These are phyloP conservation scores for Bradypus variegatus DNA, from an alignment of 2,797 vertebrate species.

Conservation along the genomic window DNA sequence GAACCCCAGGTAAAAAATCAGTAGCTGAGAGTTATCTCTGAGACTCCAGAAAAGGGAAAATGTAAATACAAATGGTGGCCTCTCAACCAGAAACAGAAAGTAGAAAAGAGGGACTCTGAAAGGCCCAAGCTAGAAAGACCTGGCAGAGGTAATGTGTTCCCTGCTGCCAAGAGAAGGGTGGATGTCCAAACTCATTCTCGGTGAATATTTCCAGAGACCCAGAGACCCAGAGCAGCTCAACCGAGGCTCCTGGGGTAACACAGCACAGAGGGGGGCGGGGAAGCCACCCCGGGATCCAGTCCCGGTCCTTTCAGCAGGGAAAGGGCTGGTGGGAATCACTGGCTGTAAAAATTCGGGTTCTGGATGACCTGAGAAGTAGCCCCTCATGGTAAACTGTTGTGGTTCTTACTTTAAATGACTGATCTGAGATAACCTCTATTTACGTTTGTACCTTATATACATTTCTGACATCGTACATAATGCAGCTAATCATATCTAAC, in stretches of 20 bases:
- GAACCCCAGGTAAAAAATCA: neutral
- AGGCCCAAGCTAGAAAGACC: neutral
- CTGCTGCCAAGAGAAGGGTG: neutral
- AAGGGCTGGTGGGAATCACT: neutral
- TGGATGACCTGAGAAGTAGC: neutral
- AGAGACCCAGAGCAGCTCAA: neutral
- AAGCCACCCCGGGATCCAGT: neutral
- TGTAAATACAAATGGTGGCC: too few species aligned
- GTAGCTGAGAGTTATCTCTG: neutral
- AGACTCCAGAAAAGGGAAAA: neutral
- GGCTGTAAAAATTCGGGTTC: neutral
- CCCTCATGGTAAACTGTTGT: neutral
- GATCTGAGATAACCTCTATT: neutral
- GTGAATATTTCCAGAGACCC: neutral
- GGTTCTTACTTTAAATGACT: neutral
- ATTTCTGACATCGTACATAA: neutral
- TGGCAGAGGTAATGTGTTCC: neutral
- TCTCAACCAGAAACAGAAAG: neutral
- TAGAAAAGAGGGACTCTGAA: neutral
- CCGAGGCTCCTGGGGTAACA: too few species aligned
- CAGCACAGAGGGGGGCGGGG: too few species aligned
- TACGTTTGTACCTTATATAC: too few species aligned
- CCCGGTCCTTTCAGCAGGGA: neutral
- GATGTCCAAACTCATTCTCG: accelerated
- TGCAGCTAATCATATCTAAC: neutral